Evolutionary conservation across 2,888 invertebrate genomes (phyloP).

Genomic region (Spisula solida): DNA sequence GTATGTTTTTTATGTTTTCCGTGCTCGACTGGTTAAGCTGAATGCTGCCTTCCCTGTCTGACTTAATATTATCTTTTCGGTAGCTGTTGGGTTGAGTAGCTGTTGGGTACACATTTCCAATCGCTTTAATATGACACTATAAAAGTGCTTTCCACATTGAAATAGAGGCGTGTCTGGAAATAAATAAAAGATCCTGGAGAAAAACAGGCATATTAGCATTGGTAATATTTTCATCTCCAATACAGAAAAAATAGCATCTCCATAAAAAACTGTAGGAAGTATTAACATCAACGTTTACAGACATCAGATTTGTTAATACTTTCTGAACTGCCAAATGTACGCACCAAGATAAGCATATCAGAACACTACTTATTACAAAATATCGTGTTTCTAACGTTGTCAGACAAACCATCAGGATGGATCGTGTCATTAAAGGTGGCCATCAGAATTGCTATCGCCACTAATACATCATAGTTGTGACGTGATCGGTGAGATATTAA

Average conservation of each 20-base stretch:
- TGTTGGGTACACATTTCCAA: too few species aligned
- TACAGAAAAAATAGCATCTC: not conserved
- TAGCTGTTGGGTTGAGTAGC: too few species aligned
- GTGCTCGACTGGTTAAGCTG: too few species aligned
- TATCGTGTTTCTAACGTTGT: conserved; percentile 38
- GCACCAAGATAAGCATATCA: conserved; percentile 19
- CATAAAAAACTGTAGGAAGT: not conserved
- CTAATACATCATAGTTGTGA: conserved; percentile 29
- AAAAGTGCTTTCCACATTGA: too few species aligned
- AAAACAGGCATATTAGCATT: too few species aligned
- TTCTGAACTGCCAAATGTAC: conserved; percentile 26
- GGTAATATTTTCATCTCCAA: not conserved
- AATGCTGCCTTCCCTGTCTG: too few species aligned
- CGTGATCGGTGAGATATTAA: conserved; percentile 35
- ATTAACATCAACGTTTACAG: not conserved
- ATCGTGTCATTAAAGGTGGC: conserved; percentile 32
- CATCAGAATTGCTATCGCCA: conserved; percentile 15
- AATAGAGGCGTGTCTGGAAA: too few species aligned
- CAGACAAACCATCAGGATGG: not conserved
- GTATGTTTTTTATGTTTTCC: too few species aligned
- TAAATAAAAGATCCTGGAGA: too few species aligned
- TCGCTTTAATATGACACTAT: too few species aligned
- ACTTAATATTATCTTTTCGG: too few species aligned
- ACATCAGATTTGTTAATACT: conserved; percentile 11
- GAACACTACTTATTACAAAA: conserved; percentile 26